These are phyloP conservation scores for Callorhinus ursinus DNA, from an alignment of 2,113 vertebrate species.

Conservation along the genomic window DNA sequence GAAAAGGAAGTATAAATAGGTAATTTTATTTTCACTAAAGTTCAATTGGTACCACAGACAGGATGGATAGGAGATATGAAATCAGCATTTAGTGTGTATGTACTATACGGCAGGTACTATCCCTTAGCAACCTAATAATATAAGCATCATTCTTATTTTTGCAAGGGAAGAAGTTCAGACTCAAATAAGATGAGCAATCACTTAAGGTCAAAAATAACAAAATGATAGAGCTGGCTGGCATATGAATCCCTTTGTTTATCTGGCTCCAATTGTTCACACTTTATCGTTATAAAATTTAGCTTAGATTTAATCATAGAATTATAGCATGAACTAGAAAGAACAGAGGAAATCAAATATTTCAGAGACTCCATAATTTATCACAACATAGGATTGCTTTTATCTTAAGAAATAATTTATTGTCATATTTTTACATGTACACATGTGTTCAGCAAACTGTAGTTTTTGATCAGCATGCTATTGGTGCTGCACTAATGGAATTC, in stretches of 20 bases:
- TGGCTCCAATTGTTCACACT: not conserved
- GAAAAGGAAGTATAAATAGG: constrained; percentile 33
- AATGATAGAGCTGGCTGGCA: not conserved
- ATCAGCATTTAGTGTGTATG: not conserved
- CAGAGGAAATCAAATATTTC: not conserved
- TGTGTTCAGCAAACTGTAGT: not conserved
- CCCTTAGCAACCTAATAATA: not conserved
- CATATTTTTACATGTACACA: not conserved
- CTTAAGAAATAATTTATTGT: not conserved
- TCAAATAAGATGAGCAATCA: not conserved
- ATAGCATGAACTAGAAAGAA: not conserved
- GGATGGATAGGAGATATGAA: not conserved
- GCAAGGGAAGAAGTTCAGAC: not conserved
- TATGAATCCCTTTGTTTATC: not conserved
- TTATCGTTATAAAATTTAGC: not conserved
- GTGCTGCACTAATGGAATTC: not conserved
- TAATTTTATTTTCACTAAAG: constrained; percentile 49
- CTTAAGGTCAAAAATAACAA: not conserved
- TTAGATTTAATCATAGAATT: constrained; percentile 1
- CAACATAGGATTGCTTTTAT: not conserved
- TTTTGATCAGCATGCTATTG: not conserved
- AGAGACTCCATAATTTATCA: not conserved
- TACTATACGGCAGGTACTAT: not conserved
- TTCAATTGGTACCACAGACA: not conserved
- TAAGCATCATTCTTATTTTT: not conserved